phyloP scores from a whole-genome alignment of 2,797 vertebrate species.

The Gouania willdenowi region DNA sequence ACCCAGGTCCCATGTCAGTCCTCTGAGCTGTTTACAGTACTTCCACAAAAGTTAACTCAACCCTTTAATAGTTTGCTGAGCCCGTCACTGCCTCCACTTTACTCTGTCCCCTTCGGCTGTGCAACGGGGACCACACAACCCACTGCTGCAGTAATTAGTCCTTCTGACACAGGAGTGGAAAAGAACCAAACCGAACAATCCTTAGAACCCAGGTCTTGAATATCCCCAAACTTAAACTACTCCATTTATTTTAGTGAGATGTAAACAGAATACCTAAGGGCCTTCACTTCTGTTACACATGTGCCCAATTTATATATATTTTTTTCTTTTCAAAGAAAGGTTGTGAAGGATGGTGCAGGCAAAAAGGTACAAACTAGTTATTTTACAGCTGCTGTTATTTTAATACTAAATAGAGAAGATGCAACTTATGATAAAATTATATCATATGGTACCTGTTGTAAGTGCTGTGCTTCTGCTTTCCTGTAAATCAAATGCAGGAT shows the following conservation, averaged over 20 bases:
- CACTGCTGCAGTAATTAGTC: slow-evolving; percentile 61
- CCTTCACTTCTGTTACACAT: slow-evolving; percentile 66
- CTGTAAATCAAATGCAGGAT: no score
- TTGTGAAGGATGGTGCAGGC: no score
- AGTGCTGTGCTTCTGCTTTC: no score
- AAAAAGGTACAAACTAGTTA: no score
- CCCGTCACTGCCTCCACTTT: slow-evolving; percentile 64
- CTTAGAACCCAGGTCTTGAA: slow-evolving; percentile 61
- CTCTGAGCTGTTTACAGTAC: slow-evolving; percentile 62
- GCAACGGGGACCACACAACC: slow-evolving; percentile 57
- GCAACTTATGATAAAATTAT: no score
- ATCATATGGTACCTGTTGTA: no score
- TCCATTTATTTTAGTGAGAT: slow-evolving; percentile 70
- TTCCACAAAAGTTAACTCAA: slow-evolving; percentile 65
- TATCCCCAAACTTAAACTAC: slow-evolving; percentile 66
- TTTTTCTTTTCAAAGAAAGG: no score
- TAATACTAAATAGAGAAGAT: no score
- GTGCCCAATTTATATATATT: slow-evolving; percentile 56
- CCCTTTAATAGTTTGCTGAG: slow-evolving; percentile 64
- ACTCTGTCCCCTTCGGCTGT: slow-evolving; percentile 60
- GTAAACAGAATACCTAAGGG: slow-evolving; percentile 75
- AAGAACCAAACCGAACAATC: slow-evolving; percentile 55
- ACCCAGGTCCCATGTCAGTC: slow-evolving; percentile 41
- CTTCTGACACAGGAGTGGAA: slow-evolving; percentile 66
- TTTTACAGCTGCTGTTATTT: no score